Evolutionary conservation across 2,113 vertebrate genomes (phyloP), one percentile per base, ranked within the genome.

Genomic region (Gobio gobio): DNA sequence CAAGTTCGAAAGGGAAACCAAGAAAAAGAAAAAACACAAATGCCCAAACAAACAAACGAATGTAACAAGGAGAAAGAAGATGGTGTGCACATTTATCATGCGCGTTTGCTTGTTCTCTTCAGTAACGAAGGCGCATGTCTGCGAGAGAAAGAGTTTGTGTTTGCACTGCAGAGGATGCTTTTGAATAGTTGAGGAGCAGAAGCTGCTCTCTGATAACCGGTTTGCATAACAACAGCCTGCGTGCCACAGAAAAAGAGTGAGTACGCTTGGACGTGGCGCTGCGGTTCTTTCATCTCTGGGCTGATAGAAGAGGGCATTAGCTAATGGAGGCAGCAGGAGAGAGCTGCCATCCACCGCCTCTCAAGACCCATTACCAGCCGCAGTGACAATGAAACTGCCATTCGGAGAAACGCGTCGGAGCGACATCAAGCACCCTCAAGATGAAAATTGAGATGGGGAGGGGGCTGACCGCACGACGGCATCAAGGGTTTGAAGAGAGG

Each of bases 221-320:
- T 86, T 85, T 84, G 87, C 87, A 88, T 88, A 88, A 85, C 64
- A 83, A 85, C 80, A 78, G 64, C 51, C 66, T 58, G 87, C 66
- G 43, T 78, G 64, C 73, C 70, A 80, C 68, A 70, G 59, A 33
- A 72, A 78, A 56, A 79, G 64, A 70, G 72, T 85, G 87, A 86
- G 59, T 10, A 70, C 49, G 78, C 84, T 51, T 83, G 82, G 86
- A 87, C 83, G 86, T 64, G 24, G 64, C 33, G 36, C 56, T 47
- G 74, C 64, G 18, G 72, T 79, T 88, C 89, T 92, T 90, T 92
- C 89, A 91, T 92, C 91, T 91, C 61, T 40, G 87, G 85, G 79
- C 89, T 85, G 87, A 85, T 90, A 94, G 89, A 93, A 94, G 92
- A 92, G 89, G 91, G 91, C 94, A 94, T 95, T 94, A 94, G 92